Base-by-base conservation (phyloP, 92 coral and sea anemone genomes). In the Nematostella vectensis region DNA sequence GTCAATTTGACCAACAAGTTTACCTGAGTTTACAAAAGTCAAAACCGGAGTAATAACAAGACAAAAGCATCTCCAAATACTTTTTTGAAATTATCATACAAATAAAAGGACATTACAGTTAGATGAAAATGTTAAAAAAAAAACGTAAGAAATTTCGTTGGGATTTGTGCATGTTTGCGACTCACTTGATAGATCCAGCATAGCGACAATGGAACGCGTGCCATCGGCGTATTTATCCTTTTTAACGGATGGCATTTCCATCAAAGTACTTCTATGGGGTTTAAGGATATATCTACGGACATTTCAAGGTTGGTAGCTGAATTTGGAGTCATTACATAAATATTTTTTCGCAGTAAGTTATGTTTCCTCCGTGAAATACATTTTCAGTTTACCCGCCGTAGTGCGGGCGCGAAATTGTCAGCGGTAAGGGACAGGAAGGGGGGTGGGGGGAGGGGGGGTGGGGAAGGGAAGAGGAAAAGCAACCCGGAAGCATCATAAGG, bases 381-480 rank as follows among this genome's bases (percentile, higher is more conserved):
- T 55, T 43, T 54, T 53, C 48, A 55, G 55, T 66, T 66, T 66
- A 57, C 72, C 54, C 72, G 72, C 72, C 72, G 62, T 44, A 66
- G 40, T 33, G 72, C 53, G 20, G 72, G 63, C 72, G 28, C 72
- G 29, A 4, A 37, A 53, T 6, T 31, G 10, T 13, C 70, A 63
- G 70, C 70, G 70, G 70, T n/a, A n/a, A n/a, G n/a, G n/a, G n/a
- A n/a, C n/a, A n/a, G n/a, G n/a, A n/a, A n/a, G n/a, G n/a, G n/a
- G n/a, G n/a, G n/a, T n/a, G n/a, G n/a, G n/a, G n/a, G n/a, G n/a
- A n/a, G n/a, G n/a, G n/a, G n/a, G n/a, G n/a, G n/a, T n/a, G n/a
- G n/a, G n/a, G n/a, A n/a, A n/a, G n/a, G n/a, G n/a, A n/a, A n/a
- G n/a, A n/a, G n/a, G n/a, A n/a, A n/a, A n/a, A n/a, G n/a, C n/a